phyloP scores from a whole-genome alignment of 2,113 vertebrate species.

The Microtus ochrogaster region DNA sequence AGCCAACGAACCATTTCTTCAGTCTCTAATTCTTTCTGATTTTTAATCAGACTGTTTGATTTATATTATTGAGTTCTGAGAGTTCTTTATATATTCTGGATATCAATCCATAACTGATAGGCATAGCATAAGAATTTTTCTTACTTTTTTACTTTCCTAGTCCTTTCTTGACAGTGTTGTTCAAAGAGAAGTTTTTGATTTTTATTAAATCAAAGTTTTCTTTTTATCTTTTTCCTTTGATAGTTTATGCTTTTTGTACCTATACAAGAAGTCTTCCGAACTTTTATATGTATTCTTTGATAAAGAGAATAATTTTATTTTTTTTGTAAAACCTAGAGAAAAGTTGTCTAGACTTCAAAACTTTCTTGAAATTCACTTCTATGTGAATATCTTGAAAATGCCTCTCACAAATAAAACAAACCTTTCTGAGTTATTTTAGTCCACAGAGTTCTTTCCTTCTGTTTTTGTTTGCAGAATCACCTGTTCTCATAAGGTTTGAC shows the following conservation, averaged over 20 bases:
- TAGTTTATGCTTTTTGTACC: conserved; percentile 58
- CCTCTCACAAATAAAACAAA: background rate
- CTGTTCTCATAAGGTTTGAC: background rate
- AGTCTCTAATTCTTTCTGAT: background rate
- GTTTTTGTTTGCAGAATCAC: background rate
- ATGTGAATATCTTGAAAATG: conserved; percentile 34
- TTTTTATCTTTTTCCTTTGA: conserved; percentile 37
- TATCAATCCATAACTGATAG: conserved; percentile 1
- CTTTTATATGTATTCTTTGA: conserved; percentile 13
- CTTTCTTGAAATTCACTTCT: conserved; percentile 14
- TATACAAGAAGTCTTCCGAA: conserved; percentile 2
- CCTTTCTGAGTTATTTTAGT: conserved; percentile 47
- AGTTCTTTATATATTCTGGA: conserved; percentile 43
- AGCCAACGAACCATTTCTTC: background rate
- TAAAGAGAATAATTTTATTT: background rate
- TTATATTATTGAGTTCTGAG: conserved; percentile 42
- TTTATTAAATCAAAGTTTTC: conserved; percentile 55
- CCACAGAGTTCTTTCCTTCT: conserved; percentile 8
- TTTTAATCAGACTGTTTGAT: conserved; percentile 9
- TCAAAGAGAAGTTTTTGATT: conserved; percentile 54
- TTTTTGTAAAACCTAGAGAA: conserved; percentile 23
- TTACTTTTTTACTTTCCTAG: conserved; percentile 13
- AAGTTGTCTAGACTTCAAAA: conserved; percentile 31
- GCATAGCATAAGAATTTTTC: conserved; percentile 23
- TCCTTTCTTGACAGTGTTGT: conserved; percentile 30